These are phyloP conservation scores for Cephus nigrinus DNA, from an alignment of 2,888 invertebrate genomes.

Conservation along the genomic window DNA sequence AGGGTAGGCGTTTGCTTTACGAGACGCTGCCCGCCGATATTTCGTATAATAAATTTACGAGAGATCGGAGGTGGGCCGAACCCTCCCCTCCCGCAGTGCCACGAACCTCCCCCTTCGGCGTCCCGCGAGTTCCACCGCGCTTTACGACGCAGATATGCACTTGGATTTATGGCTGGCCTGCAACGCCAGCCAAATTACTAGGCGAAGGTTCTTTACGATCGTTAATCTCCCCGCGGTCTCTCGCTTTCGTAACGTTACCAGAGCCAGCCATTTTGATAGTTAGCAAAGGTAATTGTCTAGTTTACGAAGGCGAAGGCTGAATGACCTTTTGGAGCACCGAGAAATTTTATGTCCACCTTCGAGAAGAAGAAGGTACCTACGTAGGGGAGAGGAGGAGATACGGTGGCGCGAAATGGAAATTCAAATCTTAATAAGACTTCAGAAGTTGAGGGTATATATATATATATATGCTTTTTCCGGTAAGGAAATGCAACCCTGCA, in stretches of 20 bases:
- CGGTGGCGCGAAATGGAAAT: background rate
- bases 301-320: background rate
- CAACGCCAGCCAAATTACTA: constrained; percentile 43
- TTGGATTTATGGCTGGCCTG: constrained; percentile 39
- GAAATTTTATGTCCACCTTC: background rate
- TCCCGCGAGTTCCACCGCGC: constrained; percentile 29
- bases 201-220: constrained; percentile 43
- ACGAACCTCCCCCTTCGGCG: background rate
- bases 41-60: constrained; percentile 40
- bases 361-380: background rate
- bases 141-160: constrained; percentile 41
- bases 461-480: background rate
- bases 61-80: constrained; percentile 33
- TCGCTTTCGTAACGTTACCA: background rate
- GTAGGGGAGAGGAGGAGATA: background rate
- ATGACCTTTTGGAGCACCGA: background rate
- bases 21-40: constrained; percentile 33
- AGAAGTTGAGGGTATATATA: background rate
- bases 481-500: background rate
- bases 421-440: background rate
- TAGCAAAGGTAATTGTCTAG: background rate
- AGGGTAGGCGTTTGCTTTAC: constrained; percentile 23
- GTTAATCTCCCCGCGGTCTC: constrained; percentile 30
- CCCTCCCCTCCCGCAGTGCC: constrained; percentile 1
- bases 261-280: background rate